Conservation (phyloP, 2,113 vertebrate genomes). For the Podiceps cristatus region DNA sequence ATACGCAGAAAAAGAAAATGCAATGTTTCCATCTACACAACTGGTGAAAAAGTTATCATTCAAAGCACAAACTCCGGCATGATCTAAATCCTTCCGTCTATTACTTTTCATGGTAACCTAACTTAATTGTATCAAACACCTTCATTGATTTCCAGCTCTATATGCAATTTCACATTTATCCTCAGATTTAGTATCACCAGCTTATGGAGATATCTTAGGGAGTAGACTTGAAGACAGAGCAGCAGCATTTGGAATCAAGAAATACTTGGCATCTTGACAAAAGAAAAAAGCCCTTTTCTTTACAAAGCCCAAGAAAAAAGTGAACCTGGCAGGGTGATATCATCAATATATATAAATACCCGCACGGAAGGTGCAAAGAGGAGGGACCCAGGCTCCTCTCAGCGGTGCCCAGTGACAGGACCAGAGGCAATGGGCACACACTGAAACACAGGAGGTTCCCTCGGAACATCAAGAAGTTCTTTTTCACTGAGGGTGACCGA, state of each 20-base stretch:
- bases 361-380: background rate
- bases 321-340: background rate
- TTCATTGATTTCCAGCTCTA: background rate
- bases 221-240: background rate
- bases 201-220: background rate
- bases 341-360: background rate
- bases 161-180: background rate
- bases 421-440: background rate
- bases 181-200: background rate
- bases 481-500: background rate
- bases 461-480: background rate
- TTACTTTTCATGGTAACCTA: background rate
- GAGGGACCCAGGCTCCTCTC: background rate
- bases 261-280: background rate
- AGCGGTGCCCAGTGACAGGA: background rate
- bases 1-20: background rate
- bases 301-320: background rate
- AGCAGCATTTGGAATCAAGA: background rate
- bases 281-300: background rate
- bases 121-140: background rate
- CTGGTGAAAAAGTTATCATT: background rate
- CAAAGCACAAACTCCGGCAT: background rate
- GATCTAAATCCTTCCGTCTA: background rate
- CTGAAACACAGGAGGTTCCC: background rate
- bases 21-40: background rate